A percentile compares a stretch with the other conserved stretches of the same genome.
These are phyloP conservation scores for Hystrix brachyura DNA, from an alignment of 2,113 vertebrate genomes.

Conservation along the genomic window DNA sequence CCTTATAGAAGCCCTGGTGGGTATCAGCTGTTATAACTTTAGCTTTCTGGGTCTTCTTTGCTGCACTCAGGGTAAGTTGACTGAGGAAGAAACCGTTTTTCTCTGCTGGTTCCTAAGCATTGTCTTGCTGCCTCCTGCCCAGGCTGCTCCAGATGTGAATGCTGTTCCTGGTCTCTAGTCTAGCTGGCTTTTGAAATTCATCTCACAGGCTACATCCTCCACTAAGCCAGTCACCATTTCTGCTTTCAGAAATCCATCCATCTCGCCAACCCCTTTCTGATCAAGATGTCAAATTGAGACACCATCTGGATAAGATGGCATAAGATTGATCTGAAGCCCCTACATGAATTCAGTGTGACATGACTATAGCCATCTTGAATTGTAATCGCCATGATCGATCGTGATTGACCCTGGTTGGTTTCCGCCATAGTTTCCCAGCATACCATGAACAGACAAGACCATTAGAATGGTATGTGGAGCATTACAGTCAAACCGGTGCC, in stretches of 20 bases:
- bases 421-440: neutral
- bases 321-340: neutral
- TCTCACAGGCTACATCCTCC: neutral
- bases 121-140: neutral
- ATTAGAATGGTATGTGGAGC: neutral
- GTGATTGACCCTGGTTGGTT: neutral
- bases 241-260: neutral
- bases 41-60: neutral
- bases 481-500: neutral
- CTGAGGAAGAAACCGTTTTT: neutral
- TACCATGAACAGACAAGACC: neutral
- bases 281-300: neutral
- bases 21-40: neutral
- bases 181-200: neutral
- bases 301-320: neutral
- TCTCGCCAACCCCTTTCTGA: neutral
- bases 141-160: no score
- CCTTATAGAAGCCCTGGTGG: accelerated
- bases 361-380: neutral
- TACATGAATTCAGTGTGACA: neutral
- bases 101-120: neutral
- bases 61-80: neutral
- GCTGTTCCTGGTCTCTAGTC: neutral
- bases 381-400: neutral
- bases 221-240: neutral